These are phyloP conservation scores for Whitmania pigra DNA, from an alignment of 1,140 invertebrate species.

Conservation along the genomic window DNA sequence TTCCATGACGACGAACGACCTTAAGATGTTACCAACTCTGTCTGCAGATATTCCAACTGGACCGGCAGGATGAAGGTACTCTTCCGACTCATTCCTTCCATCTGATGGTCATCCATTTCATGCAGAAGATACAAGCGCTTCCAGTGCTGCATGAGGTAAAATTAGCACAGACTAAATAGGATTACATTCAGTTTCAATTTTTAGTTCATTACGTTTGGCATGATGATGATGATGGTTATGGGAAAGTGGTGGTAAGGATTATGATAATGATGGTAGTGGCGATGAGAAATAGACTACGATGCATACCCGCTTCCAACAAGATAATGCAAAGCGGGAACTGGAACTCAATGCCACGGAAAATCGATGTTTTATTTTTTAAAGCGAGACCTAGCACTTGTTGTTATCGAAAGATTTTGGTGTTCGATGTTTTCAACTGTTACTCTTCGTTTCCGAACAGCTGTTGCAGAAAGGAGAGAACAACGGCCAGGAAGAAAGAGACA, in stretches of 20 bases:
- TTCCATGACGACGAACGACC: neutral
- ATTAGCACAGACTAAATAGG: neutral
- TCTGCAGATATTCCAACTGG: slow-evolving; percentile 36
- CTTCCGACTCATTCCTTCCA: slow-evolving; percentile 36
- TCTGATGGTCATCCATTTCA: slow-evolving; percentile 39
- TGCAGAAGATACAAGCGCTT: slow-evolving; percentile 35
- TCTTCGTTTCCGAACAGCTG: slow-evolving; percentile 5
- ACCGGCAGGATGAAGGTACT: slow-evolving; percentile 36
- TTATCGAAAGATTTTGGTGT: too few species aligned
- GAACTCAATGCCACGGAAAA: too few species aligned
- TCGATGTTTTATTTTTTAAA: too few species aligned
- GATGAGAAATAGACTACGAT: too few species aligned
- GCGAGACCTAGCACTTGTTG: too few species aligned
- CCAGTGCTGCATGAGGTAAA: slow-evolving; percentile 35
- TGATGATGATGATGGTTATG: neutral
- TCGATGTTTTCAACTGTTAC: too few species aligned
- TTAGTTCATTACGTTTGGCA: neutral
- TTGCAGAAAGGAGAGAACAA: neutral
- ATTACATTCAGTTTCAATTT: neutral
- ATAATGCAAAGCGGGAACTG: too few species aligned
- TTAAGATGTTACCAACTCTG: neutral
- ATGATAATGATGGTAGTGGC: too few species aligned
- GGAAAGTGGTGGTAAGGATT: too few species aligned
- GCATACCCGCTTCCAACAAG: too few species aligned
- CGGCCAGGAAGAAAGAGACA: slow-evolving; percentile 13